phyloP scores from a whole-genome alignment of 2,797 vertebrate genomes.

The Rhodeus uyekii region DNA sequence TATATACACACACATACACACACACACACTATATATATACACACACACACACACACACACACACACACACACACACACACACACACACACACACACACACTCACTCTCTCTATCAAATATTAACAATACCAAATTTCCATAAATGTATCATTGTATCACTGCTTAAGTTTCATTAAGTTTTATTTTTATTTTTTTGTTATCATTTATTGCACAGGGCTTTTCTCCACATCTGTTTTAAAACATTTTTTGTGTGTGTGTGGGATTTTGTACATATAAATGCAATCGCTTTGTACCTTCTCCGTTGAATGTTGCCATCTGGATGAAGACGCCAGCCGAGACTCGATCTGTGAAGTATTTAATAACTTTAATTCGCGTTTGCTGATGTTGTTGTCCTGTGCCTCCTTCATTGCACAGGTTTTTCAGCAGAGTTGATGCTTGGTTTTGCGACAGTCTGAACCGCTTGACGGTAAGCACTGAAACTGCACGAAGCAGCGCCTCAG shows the following conservation, averaged over 20 bases:
- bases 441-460: conserved; percentile 23
- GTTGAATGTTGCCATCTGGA: conserved; percentile 75
- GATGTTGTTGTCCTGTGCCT: not conserved
- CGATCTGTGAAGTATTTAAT: not conserved
- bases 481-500: conserved; percentile 1
- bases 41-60: too few species aligned
- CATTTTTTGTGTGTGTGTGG: not conserved
- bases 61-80: too few species aligned
- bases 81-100: too few species aligned
- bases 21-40: too few species aligned
- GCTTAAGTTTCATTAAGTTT: not conserved
- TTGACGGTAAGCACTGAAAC: not conserved
- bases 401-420: not conserved
- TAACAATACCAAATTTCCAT: not conserved
- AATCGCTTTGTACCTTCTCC: conserved; percentile 68
- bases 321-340: conserved; percentile 46
- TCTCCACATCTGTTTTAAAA: not conserved
- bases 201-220: not conserved
- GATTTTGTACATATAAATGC: not conserved
- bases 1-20: too few species aligned
- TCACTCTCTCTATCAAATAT: not conserved
- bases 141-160: not conserved
- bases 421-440: not conserved
- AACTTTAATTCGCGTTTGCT: not conserved
- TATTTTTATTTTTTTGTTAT: not conserved